These are phyloP conservation scores for Synaphobranchus kaupii DNA, from an alignment of 2,797 vertebrate genomes.

Conservation along the genomic window DNA sequence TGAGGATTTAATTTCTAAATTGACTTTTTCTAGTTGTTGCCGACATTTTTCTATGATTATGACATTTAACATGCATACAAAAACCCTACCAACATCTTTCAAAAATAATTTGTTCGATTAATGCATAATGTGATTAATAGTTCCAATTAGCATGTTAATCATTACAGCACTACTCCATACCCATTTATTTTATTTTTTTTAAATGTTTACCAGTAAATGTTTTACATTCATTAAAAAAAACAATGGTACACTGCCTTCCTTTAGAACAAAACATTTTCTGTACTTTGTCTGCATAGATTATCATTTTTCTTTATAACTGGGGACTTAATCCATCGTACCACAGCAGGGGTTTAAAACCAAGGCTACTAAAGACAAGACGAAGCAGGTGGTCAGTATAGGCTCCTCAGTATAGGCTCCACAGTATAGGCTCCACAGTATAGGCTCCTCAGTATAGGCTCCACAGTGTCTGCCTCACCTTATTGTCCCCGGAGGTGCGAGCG, in stretches of 20 bases:
- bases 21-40: not conserved
- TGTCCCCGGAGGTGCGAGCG: conserved; percentile 68
- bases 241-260: not conserved
- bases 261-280: not conserved
- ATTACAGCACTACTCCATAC: not conserved
- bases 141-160: not conserved
- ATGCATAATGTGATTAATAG: not conserved
- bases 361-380: not conserved
- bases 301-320: not conserved
- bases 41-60: no score
- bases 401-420: not conserved
- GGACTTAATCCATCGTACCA: not conserved
- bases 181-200: not conserved
- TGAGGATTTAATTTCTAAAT: not conserved
- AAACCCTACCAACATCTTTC: no score
- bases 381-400: not conserved
- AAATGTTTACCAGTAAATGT: no score
- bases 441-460: not conserved
- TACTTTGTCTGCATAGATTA: not conserved
- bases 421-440: not conserved
- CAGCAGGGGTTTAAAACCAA: not conserved
- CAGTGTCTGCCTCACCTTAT: conserved; percentile 69
- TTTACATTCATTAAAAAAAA: not conserved
- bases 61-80: no score
- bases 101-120: not conserved